Percentiles rank a stretch among this genome's conserved stretches.
Conservation (phyloP, 2,888 invertebrate genomes). For the Heliconius aoede region DNA sequence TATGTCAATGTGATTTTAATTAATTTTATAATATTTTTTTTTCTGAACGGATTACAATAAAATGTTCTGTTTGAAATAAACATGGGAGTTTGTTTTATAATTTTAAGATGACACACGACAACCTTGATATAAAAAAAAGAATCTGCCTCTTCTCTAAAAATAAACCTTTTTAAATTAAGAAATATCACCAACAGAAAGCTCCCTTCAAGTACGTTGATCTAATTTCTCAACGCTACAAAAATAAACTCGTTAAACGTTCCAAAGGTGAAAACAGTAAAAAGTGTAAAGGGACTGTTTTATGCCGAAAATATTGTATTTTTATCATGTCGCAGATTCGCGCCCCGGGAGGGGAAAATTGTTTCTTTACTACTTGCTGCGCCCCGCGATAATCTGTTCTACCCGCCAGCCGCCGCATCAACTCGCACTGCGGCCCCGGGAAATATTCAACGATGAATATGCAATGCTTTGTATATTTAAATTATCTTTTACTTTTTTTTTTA, state of each 20-base stretch:
- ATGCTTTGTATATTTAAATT: background rate
- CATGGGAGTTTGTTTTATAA: conserved; percentile 65
- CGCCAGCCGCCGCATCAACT: conserved; percentile 44
- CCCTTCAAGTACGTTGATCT: conserved; percentile 30
- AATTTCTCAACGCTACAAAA: conserved; percentile 43
- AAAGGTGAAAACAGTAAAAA: conserved; percentile 49
- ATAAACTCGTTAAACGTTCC: conserved; percentile 54
- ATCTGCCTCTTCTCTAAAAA: background rate
- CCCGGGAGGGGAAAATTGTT: conserved; percentile 78
- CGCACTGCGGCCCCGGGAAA: conserved; percentile 25
- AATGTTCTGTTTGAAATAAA: conserved; percentile 84
- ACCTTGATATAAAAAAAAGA: conserved; percentile 1
- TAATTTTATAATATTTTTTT: conserved; percentile 78
- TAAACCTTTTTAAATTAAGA: conserved; percentile 16
- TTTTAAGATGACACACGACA: conserved; percentile 31
- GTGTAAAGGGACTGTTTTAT: conserved; percentile 48
- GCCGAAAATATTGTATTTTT: conserved; percentile 71
- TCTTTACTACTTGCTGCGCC: conserved; percentile 81
- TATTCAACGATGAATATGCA: background rate
- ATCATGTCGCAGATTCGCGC: conserved; percentile 74
- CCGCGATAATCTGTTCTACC: conserved; percentile 72
- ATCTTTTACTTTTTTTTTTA: background rate
- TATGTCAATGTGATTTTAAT: conserved; percentile 82
- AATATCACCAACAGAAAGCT: conserved; percentile 22
- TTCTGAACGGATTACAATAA: conserved; percentile 83